Evolutionary conservation across 2,797 vertebrate species (phyloP).

Genomic region (Acipenser ruthenus): DNA sequence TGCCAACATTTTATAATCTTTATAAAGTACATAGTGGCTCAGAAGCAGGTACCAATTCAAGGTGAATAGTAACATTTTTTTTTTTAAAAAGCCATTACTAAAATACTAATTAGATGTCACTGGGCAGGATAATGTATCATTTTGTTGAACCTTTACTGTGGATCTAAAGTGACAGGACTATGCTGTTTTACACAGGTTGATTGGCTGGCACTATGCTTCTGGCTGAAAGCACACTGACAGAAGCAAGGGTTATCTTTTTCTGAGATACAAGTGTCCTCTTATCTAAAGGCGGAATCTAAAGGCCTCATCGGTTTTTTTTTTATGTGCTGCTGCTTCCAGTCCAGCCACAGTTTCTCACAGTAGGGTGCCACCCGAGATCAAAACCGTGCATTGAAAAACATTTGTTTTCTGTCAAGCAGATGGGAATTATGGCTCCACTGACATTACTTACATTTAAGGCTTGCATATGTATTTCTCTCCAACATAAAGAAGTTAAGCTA

Average conservation of each 20-base stretch:
- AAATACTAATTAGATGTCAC: constrained; percentile 3
- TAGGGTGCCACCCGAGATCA: constrained; percentile 9
- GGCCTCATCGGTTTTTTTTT: constrained; percentile 33
- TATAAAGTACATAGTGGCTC: not conserved
- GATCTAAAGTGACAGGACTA: constrained; percentile 6
- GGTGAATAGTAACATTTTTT: not conserved
- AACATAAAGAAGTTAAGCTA: not conserved
- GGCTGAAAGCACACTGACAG: constrained; percentile 38
- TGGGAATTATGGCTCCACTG: not conserved
- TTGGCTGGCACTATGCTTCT: constrained; percentile 4
- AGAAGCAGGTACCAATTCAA: not conserved
- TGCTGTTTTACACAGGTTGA: constrained; percentile 25
- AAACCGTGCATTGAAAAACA: constrained; percentile 23
- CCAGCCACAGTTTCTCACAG: constrained; percentile 9
- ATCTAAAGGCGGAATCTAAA: constrained; percentile 23
- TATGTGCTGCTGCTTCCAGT: constrained; percentile 26
- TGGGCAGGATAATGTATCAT: constrained; percentile 1
- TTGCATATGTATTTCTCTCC: constrained; percentile 2
- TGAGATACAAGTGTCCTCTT: constrained; percentile 26
- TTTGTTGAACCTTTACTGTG: not conserved
- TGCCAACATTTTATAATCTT: not conserved
- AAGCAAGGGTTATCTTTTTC: constrained; percentile 38
- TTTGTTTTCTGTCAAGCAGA: not conserved
- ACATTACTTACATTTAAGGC: not conserved
- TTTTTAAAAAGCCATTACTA: not conserved